A percentile compares a stretch with the other conserved stretches of the same genome.
Conservation (phyloP, 2,888 invertebrate genomes). For the Aphidius colemani region DNA sequence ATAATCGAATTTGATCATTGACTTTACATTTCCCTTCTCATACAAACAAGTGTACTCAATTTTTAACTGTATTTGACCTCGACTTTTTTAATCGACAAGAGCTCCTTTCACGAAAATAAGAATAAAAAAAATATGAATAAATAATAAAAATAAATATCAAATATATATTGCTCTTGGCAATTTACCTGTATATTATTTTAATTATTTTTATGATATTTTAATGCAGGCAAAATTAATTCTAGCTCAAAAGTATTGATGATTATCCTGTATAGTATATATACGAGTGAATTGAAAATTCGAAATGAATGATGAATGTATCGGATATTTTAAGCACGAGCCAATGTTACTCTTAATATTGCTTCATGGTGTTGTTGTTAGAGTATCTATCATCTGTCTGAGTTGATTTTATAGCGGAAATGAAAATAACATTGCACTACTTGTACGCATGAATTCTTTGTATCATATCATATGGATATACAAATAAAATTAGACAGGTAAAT, state of each 20-base stretch:
- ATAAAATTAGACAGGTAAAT: no score
- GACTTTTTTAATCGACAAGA: no score
- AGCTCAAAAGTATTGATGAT: background rate
- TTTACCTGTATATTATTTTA: no score
- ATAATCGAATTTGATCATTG: no score
- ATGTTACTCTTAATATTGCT: background rate
- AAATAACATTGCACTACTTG: slow-evolving; percentile 7
- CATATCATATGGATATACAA: background rate
- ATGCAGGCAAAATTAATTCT: background rate
- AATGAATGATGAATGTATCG: slow-evolving; percentile 1
- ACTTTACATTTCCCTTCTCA: no score
- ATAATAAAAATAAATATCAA: no score
- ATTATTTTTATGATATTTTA: background rate
- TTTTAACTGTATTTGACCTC: no score
- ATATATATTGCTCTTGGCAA: no score
- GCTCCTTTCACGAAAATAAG: no score
- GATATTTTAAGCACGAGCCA: background rate
- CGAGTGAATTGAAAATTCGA: background rate
- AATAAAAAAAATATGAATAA: no score
- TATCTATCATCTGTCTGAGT: slow-evolving; percentile 29
- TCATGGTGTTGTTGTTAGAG: slow-evolving; percentile 20
- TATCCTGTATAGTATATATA: no score
- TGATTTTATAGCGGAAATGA: slow-evolving; percentile 37
- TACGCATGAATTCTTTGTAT: background rate
- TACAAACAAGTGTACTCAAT: no score